A percentile compares a stretch with the other conserved stretches of the same genome.
Conservation (phyloP, 2,113 vertebrate genomes). For the Engraulis encrasicolus region DNA sequence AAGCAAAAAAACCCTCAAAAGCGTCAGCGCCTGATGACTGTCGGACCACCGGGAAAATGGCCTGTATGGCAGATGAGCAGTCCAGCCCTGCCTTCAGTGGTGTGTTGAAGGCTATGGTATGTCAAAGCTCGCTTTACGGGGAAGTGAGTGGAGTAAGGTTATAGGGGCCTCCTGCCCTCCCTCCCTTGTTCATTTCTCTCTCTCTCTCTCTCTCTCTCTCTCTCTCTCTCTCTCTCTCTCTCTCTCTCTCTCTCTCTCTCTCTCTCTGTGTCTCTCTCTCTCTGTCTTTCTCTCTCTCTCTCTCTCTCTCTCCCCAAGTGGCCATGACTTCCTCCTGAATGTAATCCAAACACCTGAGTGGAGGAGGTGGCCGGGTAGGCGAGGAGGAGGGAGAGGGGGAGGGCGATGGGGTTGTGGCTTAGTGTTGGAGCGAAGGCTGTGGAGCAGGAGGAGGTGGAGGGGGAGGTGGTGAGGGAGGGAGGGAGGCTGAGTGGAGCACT, state of each 20-base stretch:
- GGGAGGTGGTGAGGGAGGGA: background rate
- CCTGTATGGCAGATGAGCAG: no score
- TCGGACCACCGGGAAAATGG: no score
- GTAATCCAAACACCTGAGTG: slow-evolving; percentile 14
- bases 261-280: background rate
- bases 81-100: no score
- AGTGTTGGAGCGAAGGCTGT: no score
- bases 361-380: background rate
- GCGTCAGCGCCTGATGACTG: no score
- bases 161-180: background rate
- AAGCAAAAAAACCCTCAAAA: no score
- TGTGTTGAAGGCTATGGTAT: background rate
- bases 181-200: background rate
- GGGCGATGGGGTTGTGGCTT: no score
- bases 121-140: background rate
- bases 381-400: background rate
- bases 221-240: background rate
- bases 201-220: background rate
- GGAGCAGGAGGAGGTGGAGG: no score
- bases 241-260: background rate
- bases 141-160: background rate
- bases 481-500: background rate
- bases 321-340: background rate
- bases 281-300: background rate
- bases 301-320: background rate